A percentile compares a stretch with the other conserved stretches of the same genome.
Conservation (phyloP, 2,888 invertebrate species). For the Andrena dorsata region DNA sequence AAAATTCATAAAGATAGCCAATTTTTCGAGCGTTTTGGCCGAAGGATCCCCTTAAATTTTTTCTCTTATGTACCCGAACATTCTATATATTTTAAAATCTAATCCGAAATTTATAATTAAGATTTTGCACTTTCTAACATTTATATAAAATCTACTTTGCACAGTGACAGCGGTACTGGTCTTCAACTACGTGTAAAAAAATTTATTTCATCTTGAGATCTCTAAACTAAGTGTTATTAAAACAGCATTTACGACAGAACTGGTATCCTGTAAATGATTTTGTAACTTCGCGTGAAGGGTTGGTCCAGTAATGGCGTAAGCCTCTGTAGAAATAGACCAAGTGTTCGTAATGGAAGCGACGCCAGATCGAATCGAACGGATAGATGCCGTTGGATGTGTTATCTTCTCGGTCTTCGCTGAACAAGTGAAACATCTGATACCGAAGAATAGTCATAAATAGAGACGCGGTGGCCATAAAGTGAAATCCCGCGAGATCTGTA, state of each 20-base stretch:
- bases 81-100: no score
- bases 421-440: constrained; percentile 35
- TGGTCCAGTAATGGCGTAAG: constrained; percentile 1
- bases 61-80: no score
- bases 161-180: not conserved
- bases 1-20: no score
- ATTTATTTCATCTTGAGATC: not conserved
- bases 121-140: no score
- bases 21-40: no score
- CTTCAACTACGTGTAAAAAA: not conserved
- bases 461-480: constrained; percentile 10
- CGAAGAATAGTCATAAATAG: constrained; percentile 32
- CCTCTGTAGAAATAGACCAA: constrained; percentile 16
- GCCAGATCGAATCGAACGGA: constrained; percentile 30
- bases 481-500: constrained; percentile 23
- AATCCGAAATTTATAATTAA: no score
- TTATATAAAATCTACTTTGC: no score
- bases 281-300: not conserved
- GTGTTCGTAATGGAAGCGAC: constrained; percentile 10
- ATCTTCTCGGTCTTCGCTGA: constrained; percentile 31
- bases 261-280: constrained; percentile 3
- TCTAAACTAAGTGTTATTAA: not conserved
- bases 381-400: constrained; percentile 8
- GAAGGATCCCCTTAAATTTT: no score
- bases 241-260: not conserved